Evolutionary conservation across 1,140 invertebrate genomes (phyloP).

Genomic region (Vanessa tameamea): DNA sequence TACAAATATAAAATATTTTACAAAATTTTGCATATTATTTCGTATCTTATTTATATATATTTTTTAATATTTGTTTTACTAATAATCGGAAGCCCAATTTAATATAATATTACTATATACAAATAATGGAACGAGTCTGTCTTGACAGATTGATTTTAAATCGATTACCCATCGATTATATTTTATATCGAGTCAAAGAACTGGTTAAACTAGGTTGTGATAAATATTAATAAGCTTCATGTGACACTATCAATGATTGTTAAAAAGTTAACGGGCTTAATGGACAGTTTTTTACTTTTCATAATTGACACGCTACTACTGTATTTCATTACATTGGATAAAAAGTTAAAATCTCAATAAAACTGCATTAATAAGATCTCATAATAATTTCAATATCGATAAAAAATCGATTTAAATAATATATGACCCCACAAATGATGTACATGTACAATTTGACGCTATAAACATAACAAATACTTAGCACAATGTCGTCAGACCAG

Average conservation of each 20-base stretch:
- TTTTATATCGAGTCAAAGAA: constrained; percentile 3
- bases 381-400: not conserved
- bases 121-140: not conserved
- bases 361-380: not conserved
- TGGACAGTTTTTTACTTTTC: not conserved
- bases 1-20: too few species aligned
- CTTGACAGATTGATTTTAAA: not conserved
- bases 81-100: not conserved
- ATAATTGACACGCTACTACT: not conserved
- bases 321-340: not conserved
- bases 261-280: not conserved
- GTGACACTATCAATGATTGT: not conserved
- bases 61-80: too few species aligned
- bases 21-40: too few species aligned
- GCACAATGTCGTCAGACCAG: constrained; percentile 14
- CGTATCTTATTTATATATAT: not conserved
- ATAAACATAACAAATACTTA: constrained; percentile 5
- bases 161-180: not conserved
- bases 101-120: not conserved
- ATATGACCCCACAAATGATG: not conserved
- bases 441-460: not conserved
- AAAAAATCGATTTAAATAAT: not conserved
- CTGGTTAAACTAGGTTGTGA: constrained; percentile 6
- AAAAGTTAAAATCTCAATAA: not conserved
- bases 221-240: constrained; percentile 6